Evolutionary conservation across 2,797 vertebrate species (phyloP).

Genomic region (Sparidentex hasta): DNA sequence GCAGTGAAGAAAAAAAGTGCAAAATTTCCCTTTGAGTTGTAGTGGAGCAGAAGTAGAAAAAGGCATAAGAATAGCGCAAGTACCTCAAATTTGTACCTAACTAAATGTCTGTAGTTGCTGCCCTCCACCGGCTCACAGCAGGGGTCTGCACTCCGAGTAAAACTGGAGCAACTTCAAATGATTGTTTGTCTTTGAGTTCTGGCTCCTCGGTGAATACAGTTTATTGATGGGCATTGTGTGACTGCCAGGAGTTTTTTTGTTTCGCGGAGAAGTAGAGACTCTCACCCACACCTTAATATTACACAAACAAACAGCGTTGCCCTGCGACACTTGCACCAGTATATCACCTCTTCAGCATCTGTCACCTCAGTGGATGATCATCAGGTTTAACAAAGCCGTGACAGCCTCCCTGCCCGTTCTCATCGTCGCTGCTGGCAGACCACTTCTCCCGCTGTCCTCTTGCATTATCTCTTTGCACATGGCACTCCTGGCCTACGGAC

Average conservation of each 20-base stretch:
- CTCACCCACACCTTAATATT: conserved; percentile 10
- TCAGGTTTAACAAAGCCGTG: conserved; percentile 66
- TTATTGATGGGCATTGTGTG: conserved; percentile 24
- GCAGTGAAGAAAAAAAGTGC: no score
- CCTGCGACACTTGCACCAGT: conserved; percentile 37
- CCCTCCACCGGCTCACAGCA: no score
- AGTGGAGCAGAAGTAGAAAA: no score
- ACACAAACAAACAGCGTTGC: conserved; percentile 39
- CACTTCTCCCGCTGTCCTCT: conserved; percentile 80
- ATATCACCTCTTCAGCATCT: conserved; percentile 73
- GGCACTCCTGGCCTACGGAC: conserved; percentile 58
- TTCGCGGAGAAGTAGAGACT: conserved; percentile 1
- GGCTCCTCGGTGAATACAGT: background rate
- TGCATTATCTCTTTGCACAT: conserved; percentile 73
- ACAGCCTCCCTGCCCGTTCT: conserved; percentile 68
- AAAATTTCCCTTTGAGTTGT: no score
- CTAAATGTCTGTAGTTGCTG: no score
- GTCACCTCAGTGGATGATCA: conserved; percentile 75
- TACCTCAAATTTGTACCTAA: no score
- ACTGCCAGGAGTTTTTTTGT: conserved; percentile 10
- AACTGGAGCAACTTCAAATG: conserved; percentile 14
- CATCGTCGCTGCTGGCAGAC: conserved; percentile 77
- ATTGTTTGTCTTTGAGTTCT: conserved; percentile 17
- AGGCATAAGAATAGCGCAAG: no score
- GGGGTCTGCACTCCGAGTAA: background rate